Conservation (phyloP, 2,113 vertebrate species). For the Promerops cafer region DNA sequence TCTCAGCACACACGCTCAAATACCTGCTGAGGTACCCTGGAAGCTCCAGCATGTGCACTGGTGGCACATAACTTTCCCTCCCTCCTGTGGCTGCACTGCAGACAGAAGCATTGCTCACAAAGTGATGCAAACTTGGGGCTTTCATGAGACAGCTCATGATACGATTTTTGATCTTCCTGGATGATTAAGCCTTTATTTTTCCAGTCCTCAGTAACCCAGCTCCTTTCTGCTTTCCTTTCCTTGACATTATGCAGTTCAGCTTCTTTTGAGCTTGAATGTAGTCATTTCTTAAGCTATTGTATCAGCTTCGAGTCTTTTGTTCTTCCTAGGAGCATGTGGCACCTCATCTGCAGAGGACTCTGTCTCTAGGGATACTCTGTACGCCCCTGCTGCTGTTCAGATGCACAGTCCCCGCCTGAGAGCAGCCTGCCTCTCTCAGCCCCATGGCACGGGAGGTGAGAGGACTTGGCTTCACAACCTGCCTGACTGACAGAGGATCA, state of each 20-base stretch:
- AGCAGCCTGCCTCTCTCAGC: not conserved
- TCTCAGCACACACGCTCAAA: not conserved
- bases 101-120: not conserved
- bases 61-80: not conserved
- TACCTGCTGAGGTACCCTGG: not conserved
- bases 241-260: conserved; percentile 15
- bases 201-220: not conserved
- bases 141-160: not conserved
- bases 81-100: not conserved
- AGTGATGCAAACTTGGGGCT: not conserved
- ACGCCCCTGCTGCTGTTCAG: not conserved
- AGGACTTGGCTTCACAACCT: not conserved
- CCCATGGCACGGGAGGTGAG: not conserved
- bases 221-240: conserved; percentile 11
- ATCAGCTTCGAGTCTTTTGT: not conserved
- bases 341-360: not conserved
- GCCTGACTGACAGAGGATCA: not conserved
- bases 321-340: not conserved
- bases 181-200: conserved; percentile 27
- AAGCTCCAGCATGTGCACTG: accelerated
- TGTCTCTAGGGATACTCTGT: not conserved
- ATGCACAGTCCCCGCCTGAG: not conserved
- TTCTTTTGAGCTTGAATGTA: conserved; percentile 18
- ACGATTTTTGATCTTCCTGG: not conserved
- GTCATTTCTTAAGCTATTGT: conserved; percentile 23